Evolutionary conservation across 1,140 invertebrate species (phyloP), one percentile per base, ranked within the genome.

Genomic region (Panagrolaimus sp.): DNA sequence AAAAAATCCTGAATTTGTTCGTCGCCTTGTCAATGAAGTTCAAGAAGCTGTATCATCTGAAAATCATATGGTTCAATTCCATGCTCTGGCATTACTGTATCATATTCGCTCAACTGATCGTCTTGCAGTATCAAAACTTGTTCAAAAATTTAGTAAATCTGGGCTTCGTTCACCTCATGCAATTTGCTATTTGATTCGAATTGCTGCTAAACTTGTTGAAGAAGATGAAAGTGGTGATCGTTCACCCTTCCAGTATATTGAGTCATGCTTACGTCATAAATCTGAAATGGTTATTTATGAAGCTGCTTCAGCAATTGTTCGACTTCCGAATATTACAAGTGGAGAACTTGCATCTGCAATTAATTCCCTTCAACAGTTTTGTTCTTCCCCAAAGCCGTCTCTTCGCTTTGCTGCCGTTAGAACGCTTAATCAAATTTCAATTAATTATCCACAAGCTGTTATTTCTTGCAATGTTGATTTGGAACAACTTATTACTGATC

Each of bases 221-320:
- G 93, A 95, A 80, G 91, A 95, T 78, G 90, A 91, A 63, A 72
- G 71, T 46, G 71, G 63, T 17, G 81, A 82, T 69, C 87, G 87
- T 63, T 87, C 88, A 45, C 86, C 92, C 64, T 89, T 94, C 81
- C 90, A 91, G 43, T 98, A 94, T 81, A 90, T 98, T 63, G 92
- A 96, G 82, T 88, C 88, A 1, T 96, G 93, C 84, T 86, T 98
- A 62, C 88, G 94, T 1, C 93, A 98, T 83, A 98, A 96, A 84
- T 92, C 90, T 71, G 96, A 99, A 85, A 94, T 97, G 88, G 95
- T 98, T 0, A 90, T 95, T 9, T 98, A 97, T 85, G 96, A 99
- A 86, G 95, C 95, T 0, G 95, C 94, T 0, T 87, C 88, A 77
- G 87, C 87, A 28, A 89, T 98, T 77, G 92, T 97, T 0, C 94